phyloP scores from a whole-genome alignment of 2,888 invertebrate species.

The Spicauda simplicius region DNA sequence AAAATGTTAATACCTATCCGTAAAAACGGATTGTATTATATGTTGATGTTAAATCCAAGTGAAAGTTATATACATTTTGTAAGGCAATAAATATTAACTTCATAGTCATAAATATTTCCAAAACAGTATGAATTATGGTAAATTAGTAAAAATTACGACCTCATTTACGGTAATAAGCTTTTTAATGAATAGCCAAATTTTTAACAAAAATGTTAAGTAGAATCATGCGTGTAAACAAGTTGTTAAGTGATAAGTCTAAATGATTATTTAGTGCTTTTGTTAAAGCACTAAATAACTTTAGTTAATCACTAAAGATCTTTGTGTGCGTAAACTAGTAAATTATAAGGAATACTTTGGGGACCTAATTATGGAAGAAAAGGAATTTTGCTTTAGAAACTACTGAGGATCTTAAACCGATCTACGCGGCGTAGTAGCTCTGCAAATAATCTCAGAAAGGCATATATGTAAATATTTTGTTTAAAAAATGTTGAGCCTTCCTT shows the following conservation, averaged over 20 bases:
- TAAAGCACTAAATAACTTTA: not conserved
- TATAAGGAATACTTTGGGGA: no score
- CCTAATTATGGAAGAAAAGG: no score
- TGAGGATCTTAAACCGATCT: no score
- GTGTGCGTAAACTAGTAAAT: not conserved
- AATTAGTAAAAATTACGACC: not conserved
- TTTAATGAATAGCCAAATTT: not conserved
- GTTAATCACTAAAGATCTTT: not conserved
- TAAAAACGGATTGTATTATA: no score
- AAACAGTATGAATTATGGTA: not conserved
- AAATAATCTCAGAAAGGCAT: no score
- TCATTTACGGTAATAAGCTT: not conserved
- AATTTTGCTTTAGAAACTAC: no score
- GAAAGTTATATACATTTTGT: not conserved
- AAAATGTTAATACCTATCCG: no score
- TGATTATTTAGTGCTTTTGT: not conserved
- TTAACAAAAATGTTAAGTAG: constrained; percentile 4
- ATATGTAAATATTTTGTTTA: no score
- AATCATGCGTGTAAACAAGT: constrained; percentile 5
- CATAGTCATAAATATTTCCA: not conserved
- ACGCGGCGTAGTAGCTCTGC: no score
- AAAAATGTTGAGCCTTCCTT: no score
- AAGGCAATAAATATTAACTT: not conserved
- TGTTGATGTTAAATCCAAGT: no score
- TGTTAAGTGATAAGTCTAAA: constrained; percentile 4